Evolutionary conservation across 1,140 invertebrate species (phyloP).

Genomic region (Globodera ellingtonae): DNA sequence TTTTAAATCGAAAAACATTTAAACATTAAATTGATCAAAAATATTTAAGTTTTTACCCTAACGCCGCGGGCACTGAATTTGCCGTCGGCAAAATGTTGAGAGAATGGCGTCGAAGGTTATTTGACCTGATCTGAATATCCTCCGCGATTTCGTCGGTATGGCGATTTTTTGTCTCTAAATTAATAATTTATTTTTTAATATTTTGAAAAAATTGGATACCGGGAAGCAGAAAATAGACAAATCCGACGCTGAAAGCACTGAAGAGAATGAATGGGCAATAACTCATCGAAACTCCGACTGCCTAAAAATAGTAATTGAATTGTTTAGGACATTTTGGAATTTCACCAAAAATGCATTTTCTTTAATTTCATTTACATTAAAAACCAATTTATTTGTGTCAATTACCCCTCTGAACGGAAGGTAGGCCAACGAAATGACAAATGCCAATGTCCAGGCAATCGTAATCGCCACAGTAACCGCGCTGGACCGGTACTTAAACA

Average conservation of each 20-base stretch:
- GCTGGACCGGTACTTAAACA: slow-evolving; percentile 52
- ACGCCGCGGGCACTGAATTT: slow-evolving; percentile 6
- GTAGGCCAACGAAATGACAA: slow-evolving; percentile 54
- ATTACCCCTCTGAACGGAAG: slow-evolving; percentile 57
- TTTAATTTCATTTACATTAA: no score
- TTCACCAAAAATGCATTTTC: no score
- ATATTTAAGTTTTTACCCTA: background rate
- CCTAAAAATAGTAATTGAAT: slow-evolving; percentile 43
- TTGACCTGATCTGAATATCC: slow-evolving; percentile 31
- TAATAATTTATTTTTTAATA: slow-evolving; percentile 22
- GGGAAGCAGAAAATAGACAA: slow-evolving; percentile 58
- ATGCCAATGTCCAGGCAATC: slow-evolving; percentile 55
- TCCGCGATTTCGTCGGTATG: slow-evolving; percentile 40
- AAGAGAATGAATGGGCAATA: slow-evolving; percentile 62
- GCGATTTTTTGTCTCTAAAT: slow-evolving; percentile 45
- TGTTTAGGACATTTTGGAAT: background rate
- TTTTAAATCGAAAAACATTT: no score
- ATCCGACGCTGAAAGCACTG: slow-evolving; percentile 48
- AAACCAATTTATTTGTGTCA: background rate
- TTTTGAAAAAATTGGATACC: slow-evolving; percentile 37
- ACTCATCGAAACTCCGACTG: slow-evolving; percentile 56
- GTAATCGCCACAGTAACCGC: slow-evolving; percentile 57
- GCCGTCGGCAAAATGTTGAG: slow-evolving; percentile 18
- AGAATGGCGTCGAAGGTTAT: slow-evolving; percentile 28
- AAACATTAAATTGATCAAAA: no score